Conservation (phyloP, 1,140 invertebrate genomes). For the Camponotus floridanus region DNA sequence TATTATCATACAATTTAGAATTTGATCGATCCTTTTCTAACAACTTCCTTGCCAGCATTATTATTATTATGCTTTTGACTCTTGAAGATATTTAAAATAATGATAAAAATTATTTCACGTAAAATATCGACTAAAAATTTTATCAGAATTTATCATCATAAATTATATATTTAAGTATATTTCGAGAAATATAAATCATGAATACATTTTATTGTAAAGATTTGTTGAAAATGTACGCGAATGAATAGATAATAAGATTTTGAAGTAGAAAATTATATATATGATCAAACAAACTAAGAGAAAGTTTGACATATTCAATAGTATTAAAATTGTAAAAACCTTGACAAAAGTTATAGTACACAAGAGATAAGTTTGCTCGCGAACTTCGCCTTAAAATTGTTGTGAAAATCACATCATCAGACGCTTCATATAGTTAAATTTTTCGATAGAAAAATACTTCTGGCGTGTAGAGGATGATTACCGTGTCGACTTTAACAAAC, state of each 20-base stretch:
- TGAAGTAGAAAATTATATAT: too few species aligned
- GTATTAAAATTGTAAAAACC: background rate
- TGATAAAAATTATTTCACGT: background rate
- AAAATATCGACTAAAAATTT: slow-evolving; percentile 13
- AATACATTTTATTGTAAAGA: background rate
- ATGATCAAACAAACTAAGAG: too few species aligned
- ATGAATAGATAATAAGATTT: background rate
- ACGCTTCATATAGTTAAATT: background rate
- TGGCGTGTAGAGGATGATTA: background rate
- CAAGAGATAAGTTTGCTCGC: too few species aligned
- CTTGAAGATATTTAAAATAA: background rate
- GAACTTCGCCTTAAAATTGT: too few species aligned
- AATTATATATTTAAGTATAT: background rate
- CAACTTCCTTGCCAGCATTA: too few species aligned
- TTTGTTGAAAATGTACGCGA: too few species aligned
- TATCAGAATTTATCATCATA: background rate
- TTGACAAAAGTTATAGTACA: background rate
- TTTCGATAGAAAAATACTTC: background rate
- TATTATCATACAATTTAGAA: background rate
- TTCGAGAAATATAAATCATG: slow-evolving; percentile 1
- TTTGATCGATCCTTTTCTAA: background rate
- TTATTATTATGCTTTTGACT: background rate
- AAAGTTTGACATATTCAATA: background rate
- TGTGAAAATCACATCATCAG: background rate
- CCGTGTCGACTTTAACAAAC: background rate